Evolutionary conservation across 1,140 invertebrate species (phyloP), one percentile per base, ranked within the genome.

Genomic region (Panagrolaimus sp.): DNA sequence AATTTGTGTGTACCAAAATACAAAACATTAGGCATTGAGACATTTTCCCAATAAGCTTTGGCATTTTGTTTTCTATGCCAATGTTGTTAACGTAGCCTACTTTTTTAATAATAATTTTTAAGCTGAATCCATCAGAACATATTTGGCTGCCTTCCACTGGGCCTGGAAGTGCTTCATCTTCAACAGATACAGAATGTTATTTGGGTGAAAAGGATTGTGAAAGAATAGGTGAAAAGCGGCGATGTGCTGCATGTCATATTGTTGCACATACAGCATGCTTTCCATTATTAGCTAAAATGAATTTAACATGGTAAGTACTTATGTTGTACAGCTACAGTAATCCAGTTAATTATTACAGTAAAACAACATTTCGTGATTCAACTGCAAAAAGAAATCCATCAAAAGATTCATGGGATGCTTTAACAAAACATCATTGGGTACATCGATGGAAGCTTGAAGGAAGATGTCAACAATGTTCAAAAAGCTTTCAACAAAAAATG

Each of bases 381-480:
- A 57, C 67, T 65, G 65, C 61, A 53, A 74, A 68, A n/a, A 72
- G 70, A n/a, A 73, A 77, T 46, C 69, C 72, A 20, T 72, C 70
- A 9, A 82, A 76, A 62, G 74, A 83, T 16, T 66, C 45, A 20
- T 67, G 63, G 43, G 77, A 82, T 71, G 51, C 67, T 27, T 45
- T 80, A 20, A 75, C 71, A 1, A 71, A 72, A 53, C 94, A 97
- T 83, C 94, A 98, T 80, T 97, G 93, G 94, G 92, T 96, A 0
- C 93, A 96, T 82, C 86, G 92, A 65, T 87, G 93, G 70, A 89
- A 91, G 25, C 91, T 94, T 80, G 87, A 94, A 90, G 85, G 92
- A 89, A 67, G 94, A 86, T 96, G 93, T 86, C 88, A 90, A 83
- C 90, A 91, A 72, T 96, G 93, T 85, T 88, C 89, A 73, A 96